Base-by-base conservation (phyloP, 2,113 vertebrate genomes). In the Stomatorhinus ivindoensis region DNA sequence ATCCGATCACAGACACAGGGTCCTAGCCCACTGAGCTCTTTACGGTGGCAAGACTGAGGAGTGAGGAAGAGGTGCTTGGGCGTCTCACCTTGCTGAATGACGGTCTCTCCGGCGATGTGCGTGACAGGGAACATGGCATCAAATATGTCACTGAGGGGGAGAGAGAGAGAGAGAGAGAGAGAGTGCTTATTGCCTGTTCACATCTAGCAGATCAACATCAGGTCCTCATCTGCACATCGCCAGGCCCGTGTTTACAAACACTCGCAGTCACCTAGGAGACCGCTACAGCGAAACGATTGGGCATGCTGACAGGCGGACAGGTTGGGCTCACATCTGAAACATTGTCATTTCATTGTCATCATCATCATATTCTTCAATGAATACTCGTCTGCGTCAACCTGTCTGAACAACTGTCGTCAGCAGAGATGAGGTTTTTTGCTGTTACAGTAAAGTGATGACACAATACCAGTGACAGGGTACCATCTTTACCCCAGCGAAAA, bases 111-210 rank as follows among this genome's bases (percentile, higher is more conserved):
- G 5, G 97, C 98, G 0, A 99, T 99, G 95, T 99, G 98, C 8
- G 96, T 99, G 91, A 99, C 98, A 0, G 98, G 98, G 89, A 99
- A 99, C 98, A 99, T 99, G 92, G 98, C 98, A 80, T 99, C 98
- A 8, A 99, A 99, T 93, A 99, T 99, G 94, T 99, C 98, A 93
- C 98, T 99, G 94, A 3, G 91, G 94, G 91, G 94, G 86, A 94
- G 92, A 89, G 19, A 42, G 42, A 42, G 92, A 89, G 19, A 89
- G 27, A 89, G 27, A 42, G 42, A 42, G 86, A 94, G 92, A 89
- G 19, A 91, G 4, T n/a, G 85, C 27, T 87, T 13, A 42, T 87
- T 42, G 21, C 21, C 31, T 31, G 48, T 4, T 58, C 35, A 55
- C 35, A 24, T 3, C 47, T 87, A 31, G 15, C 47, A 87, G 13